A percentile compares a stretch with the other conserved stretches of the same genome.
Evolutionary conservation across 2,888 invertebrate species (phyloP).

Genomic region (Biston stratarius): DNA sequence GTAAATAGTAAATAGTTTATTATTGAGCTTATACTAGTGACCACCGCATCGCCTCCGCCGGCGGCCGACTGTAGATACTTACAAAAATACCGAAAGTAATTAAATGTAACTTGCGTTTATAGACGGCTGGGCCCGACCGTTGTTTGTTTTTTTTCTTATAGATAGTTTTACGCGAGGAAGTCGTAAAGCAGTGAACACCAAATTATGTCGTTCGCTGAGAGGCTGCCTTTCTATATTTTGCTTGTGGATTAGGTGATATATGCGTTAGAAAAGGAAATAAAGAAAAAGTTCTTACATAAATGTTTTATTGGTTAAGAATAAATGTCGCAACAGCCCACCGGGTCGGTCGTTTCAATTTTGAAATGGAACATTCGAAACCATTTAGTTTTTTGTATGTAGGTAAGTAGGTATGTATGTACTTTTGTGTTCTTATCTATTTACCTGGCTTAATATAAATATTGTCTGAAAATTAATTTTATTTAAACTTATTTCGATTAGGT

Average conservation of each 20-base stretch:
- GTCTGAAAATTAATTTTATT: too few relatives aligned
- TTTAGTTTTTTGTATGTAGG: too few relatives aligned
- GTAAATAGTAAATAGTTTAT: too few relatives aligned
- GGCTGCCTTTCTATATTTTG: constrained; percentile 62
- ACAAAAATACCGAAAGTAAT: constrained; percentile 86
- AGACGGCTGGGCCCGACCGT: constrained; percentile 81
- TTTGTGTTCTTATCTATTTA: too few relatives aligned
- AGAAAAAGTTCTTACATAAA: not conserved
- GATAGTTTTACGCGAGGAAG: constrained; percentile 86
- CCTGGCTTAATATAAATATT: too few relatives aligned
- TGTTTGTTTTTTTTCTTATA: constrained; percentile 85
- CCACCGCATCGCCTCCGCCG: constrained; percentile 77
- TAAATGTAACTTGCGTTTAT: constrained; percentile 85
- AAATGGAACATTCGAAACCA: too few relatives aligned
- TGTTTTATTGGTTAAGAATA: not conserved
- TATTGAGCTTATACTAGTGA: not conserved
- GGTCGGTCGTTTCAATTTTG: too few relatives aligned
- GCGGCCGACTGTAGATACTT: constrained; percentile 78
- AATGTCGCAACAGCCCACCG: too few relatives aligned
- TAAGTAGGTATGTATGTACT: too few relatives aligned
- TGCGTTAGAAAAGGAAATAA: not conserved
- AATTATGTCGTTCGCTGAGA: constrained; percentile 83
- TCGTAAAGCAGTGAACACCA: constrained; percentile 83
- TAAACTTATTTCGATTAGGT: too few relatives aligned
- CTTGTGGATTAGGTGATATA: constrained; percentile 22